Evolutionary conservation across 1,140 invertebrate species (phyloP).

Genomic region (Wiebesia pumilae): DNA sequence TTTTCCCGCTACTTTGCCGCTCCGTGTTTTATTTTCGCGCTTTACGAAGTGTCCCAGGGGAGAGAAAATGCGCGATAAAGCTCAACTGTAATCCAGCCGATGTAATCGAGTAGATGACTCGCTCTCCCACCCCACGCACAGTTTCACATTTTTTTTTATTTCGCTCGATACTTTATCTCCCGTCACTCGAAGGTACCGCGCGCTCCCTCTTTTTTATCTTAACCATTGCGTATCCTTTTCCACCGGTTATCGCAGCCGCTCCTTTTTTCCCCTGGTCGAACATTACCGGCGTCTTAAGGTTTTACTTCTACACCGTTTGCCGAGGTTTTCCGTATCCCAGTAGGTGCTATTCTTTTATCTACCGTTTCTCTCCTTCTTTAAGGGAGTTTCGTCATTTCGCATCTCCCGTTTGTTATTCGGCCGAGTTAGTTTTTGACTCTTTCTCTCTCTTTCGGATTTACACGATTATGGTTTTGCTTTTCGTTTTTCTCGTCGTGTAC

Average conservation of each 20-base stretch:
- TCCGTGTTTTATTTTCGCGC: slow-evolving; percentile 19
- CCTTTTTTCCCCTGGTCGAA: slow-evolving; percentile 4
- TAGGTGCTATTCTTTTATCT: background rate
- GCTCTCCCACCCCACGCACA: background rate
- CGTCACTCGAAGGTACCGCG: background rate
- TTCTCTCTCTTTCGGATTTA: background rate
- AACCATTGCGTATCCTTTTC: background rate
- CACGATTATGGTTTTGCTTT: background rate
- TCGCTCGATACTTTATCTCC: slow-evolving; percentile 35
- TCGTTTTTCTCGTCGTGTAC: background rate
- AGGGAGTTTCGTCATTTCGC: slow-evolving; percentile 31
- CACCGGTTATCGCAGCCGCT: background rate
- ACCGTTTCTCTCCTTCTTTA: background rate
- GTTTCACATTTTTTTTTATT: background rate
- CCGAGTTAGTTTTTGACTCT: slow-evolving; percentile 30
- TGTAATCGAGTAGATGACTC: slow-evolving; percentile 17
- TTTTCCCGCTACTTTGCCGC: background rate
- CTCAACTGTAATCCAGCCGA: slow-evolving; percentile 29
- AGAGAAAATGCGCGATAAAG: background rate
- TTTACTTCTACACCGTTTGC: background rate
- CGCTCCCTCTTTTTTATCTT: slow-evolving; percentile 24
- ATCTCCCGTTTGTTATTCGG: background rate
- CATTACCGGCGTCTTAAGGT: slow-evolving; percentile 15
- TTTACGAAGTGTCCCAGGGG: background rate
- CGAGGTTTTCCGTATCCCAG: background rate